Percentiles rank a stretch among this genome's conserved stretches.
phyloP scores from a whole-genome alignment of 2,888 invertebrate species.

The Ectobius pallidus region DNA sequence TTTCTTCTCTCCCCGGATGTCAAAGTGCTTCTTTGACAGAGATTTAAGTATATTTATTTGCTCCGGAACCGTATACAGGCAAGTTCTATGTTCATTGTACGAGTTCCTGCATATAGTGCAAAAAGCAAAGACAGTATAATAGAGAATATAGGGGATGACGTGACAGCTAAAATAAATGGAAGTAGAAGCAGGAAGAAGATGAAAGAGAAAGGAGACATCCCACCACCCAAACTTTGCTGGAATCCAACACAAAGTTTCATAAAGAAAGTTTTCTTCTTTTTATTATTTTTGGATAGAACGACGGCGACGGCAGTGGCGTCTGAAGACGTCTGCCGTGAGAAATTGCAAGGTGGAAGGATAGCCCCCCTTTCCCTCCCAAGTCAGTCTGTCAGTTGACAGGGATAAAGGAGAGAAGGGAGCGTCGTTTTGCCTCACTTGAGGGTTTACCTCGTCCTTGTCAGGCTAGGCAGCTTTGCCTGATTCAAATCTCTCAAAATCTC shows the following conservation, averaged over 20 bases:
- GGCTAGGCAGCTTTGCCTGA: background rate
- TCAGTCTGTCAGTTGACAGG: constrained; percentile 20
- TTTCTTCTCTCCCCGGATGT: background rate
- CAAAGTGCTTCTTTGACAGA: background rate
- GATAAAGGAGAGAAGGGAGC: background rate
- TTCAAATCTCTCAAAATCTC: constrained; percentile 7
- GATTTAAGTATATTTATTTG: constrained; percentile 8
- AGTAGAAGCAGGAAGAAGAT: constrained; percentile 5
- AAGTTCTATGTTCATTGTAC: background rate
- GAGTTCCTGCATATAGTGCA: background rate
- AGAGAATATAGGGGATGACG: background rate
- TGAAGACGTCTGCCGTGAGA: constrained; percentile 34
- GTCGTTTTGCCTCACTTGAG: background rate
- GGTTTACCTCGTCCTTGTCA: background rate
- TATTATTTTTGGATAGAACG: background rate
- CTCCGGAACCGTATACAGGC: background rate
- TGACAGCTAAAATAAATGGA: constrained; percentile 29
- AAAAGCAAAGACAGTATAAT: constrained; percentile 6
- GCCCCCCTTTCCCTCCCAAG: background rate
- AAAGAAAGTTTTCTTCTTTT: constrained; percentile 18
- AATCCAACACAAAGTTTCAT: constrained; percentile 25
- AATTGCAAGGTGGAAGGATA: constrained; percentile 34
- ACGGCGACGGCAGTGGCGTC: background rate
- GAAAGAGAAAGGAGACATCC: constrained; percentile 5
- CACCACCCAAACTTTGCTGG: constrained; percentile 11